Conservation (phyloP, 35 echinoderm and acorn worm species). For the Eucidaris tribuloides region DNA sequence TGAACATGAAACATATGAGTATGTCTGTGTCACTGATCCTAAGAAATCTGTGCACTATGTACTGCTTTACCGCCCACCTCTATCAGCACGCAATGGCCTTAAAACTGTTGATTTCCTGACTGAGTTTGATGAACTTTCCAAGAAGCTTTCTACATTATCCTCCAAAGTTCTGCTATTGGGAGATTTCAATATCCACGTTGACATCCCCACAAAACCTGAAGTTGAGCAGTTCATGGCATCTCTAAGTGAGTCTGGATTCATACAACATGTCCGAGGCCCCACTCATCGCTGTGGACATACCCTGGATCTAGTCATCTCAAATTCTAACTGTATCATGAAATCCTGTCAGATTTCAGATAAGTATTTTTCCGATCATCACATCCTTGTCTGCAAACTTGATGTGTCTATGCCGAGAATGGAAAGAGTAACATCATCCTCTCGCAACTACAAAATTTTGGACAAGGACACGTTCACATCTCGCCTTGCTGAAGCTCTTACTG, state of each 20-base stretch:
- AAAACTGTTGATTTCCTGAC: constrained; percentile 23
- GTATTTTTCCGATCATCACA: no score
- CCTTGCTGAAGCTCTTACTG: no score
- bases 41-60: not conserved
- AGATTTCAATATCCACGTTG: constrained; percentile 63
- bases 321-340: no score
- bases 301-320: no score
- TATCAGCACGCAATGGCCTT: constrained; percentile 14
- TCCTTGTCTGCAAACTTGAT: no score
- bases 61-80: constrained; percentile 47
- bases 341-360: no score
- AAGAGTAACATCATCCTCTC: no score
- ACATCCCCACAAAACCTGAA: constrained; percentile 22
- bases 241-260: constrained; percentile 3
- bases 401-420: no score
- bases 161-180: constrained; percentile 44
- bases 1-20: not conserved
- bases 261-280: constrained; percentile 30
- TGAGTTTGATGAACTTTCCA: constrained; percentile 44
- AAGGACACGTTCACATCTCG: no score
- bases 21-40: constrained; percentile 13
- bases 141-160: constrained; percentile 3
- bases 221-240: constrained; percentile 21
- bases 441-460: no score
- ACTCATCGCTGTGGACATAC: constrained; percentile 33